Evolutionary conservation across 2,113 vertebrate species (phyloP).

Genomic region (Centrocercus urophasianus): DNA sequence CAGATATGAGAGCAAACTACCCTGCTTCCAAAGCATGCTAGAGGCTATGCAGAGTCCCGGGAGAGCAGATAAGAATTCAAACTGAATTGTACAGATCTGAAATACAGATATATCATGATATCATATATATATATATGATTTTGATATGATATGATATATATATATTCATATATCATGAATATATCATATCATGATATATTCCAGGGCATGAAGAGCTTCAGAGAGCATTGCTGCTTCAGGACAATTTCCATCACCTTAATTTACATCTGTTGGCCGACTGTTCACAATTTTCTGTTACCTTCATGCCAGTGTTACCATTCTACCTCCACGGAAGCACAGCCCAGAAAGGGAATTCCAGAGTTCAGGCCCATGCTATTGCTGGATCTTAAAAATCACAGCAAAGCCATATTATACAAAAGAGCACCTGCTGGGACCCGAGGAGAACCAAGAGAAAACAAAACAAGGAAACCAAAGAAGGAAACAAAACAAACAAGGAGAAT

Average conservation of each 20-base stretch:
- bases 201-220: background rate
- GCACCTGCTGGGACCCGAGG: background rate
- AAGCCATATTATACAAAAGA: background rate
- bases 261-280: background rate
- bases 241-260: slow-evolving; percentile 8
- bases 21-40: background rate
- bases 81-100: slow-evolving; percentile 19
- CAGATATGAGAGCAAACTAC: background rate
- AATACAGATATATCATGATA: background rate
- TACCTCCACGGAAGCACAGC: background rate
- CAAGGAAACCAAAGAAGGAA: background rate
- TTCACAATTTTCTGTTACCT: background rate
- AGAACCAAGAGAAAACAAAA: slow-evolving; percentile 1
- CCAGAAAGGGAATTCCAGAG: background rate
- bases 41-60: slow-evolving; percentile 2
- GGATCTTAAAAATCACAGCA: background rate
- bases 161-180: too few relatives aligned
- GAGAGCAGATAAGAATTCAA: background rate
- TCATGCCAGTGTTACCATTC: background rate
- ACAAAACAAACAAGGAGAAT: slow-evolving; percentile 18
- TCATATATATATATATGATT: too few relatives aligned
- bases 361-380: background rate
- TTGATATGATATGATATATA: too few relatives aligned
- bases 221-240: background rate
- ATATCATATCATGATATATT: background rate